Evolutionary conservation across 2,888 invertebrate species (phyloP).

Genomic region (Meliscaeva auricollis): DNA sequence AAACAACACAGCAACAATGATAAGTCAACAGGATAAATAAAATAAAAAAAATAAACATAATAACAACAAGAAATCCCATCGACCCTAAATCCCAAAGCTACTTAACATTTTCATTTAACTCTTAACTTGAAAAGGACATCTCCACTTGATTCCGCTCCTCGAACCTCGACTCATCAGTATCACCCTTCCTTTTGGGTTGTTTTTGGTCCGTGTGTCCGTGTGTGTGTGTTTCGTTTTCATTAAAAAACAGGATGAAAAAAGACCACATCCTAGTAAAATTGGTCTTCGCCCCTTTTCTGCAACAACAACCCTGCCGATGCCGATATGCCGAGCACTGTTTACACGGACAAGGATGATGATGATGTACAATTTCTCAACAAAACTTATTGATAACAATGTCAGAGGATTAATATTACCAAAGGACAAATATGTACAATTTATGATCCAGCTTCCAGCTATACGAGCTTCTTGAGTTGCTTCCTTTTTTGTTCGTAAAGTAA

Average conservation of each 20-base stretch:
- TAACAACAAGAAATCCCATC: constrained; percentile 58
- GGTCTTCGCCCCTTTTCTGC: constrained; percentile 3
- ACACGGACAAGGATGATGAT: constrained; percentile 51
- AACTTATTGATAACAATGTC: constrained; percentile 76
- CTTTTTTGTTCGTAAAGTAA: not conserved
- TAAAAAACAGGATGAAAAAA: constrained; percentile 33
- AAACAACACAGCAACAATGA: constrained; percentile 43
- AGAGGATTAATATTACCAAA: constrained; percentile 73
- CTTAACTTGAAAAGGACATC: constrained; percentile 73
- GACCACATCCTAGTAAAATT: constrained; percentile 15
- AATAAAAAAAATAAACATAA: constrained; percentile 41
- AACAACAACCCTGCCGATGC: too few species aligned
- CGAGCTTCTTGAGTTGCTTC: constrained; percentile 11
- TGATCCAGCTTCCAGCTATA: constrained; percentile 10
- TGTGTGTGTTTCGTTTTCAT: constrained; percentile 50
- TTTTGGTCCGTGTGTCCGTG: too few species aligned
- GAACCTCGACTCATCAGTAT: constrained; percentile 8
- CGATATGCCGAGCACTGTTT: constrained; percentile 21
- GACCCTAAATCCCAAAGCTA: constrained; percentile 70
- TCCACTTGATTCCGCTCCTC: constrained; percentile 38
- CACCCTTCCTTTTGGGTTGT: not conserved
- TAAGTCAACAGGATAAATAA: constrained; percentile 64
- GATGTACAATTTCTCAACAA: constrained; percentile 62
- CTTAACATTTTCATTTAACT: constrained; percentile 76
- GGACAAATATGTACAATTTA: constrained; percentile 67